Evolutionary conservation across 2,888 invertebrate genomes (phyloP).

Genomic region (Nephrocerus scutellatus): DNA sequence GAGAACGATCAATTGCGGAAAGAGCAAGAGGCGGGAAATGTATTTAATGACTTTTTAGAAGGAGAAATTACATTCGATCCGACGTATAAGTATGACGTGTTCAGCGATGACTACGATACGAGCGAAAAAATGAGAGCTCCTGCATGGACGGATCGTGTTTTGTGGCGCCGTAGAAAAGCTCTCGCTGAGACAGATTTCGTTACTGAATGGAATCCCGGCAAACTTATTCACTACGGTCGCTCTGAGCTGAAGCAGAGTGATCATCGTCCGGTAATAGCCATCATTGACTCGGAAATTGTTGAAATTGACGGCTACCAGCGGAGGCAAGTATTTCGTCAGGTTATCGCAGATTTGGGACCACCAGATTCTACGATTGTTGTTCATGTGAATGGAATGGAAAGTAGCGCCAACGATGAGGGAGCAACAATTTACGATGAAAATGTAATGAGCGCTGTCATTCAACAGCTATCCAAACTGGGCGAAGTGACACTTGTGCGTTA

Average conservation of each 20-base stretch:
- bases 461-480: conserved; percentile 76
- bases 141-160: conserved; percentile 97
- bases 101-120: conserved; percentile 98
- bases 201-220: conserved; percentile 68
- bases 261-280: conserved; percentile 90
- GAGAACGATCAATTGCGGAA: conserved; percentile 81
- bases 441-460: conserved; percentile 70
- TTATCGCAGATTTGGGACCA: conserved; percentile 82
- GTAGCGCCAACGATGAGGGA: conserved; percentile 50
- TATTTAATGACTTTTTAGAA: conserved; percentile 90
- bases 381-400: conserved; percentile 49
- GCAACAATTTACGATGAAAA: conserved; percentile 69
- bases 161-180: conserved; percentile 80
- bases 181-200: conserved; percentile 60
- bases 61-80: conserved; percentile 88
- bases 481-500: conserved; percentile 87
- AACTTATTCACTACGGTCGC: conserved; percentile 75
- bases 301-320: conserved; percentile 71
- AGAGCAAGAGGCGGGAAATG: conserved; percentile 71
- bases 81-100: conserved; percentile 97
- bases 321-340: conserved; percentile 73
- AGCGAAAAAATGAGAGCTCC: conserved; percentile 96
- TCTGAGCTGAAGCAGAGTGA: conserved; percentile 96
- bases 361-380: conserved; percentile 91
- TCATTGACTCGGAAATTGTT: conserved; percentile 80